Evolutionary conservation across 2,113 vertebrate species (phyloP).

Genomic region (Nycticorax nycticorax): DNA sequence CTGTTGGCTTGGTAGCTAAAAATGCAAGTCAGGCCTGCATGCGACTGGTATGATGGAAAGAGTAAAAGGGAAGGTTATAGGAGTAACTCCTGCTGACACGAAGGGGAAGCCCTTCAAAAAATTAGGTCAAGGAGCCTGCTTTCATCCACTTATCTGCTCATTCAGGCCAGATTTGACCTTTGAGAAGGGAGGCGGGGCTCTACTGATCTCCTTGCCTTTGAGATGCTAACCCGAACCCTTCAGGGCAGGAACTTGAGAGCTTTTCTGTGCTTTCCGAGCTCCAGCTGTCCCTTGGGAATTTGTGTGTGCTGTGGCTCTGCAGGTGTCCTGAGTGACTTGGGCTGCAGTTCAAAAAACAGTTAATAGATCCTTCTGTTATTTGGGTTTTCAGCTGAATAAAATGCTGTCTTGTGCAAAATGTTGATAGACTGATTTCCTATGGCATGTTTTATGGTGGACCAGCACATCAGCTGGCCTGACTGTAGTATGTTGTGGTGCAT

Average conservation of each 20-base stretch:
- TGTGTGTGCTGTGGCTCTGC: not conserved
- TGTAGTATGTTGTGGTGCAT: not conserved
- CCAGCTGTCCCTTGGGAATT: not conserved
- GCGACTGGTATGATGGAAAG: not conserved
- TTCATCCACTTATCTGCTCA: not conserved
- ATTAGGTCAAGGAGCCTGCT: not conserved
- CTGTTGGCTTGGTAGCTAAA: not conserved
- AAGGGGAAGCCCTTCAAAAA: not conserved
- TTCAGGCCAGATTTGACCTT: not conserved
- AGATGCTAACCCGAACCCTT: not conserved
- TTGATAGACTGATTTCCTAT: accelerated
- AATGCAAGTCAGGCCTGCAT: not conserved
- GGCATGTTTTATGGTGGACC: accelerated
- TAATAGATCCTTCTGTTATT: accelerated
- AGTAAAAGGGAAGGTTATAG: not conserved
- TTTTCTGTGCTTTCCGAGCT: not conserved
- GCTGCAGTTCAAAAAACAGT: not conserved
- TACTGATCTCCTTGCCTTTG: not conserved
- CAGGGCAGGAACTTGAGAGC: too few species aligned
- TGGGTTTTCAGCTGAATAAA: not conserved
- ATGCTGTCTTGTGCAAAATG: accelerated
- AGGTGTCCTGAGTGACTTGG: accelerated
- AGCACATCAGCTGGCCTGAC: not conserved
- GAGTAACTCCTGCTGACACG: accelerated
- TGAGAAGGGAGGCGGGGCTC: not conserved